Conservation (phyloP, 2,797 vertebrate species). For the Pelobates cultripes region DNA sequence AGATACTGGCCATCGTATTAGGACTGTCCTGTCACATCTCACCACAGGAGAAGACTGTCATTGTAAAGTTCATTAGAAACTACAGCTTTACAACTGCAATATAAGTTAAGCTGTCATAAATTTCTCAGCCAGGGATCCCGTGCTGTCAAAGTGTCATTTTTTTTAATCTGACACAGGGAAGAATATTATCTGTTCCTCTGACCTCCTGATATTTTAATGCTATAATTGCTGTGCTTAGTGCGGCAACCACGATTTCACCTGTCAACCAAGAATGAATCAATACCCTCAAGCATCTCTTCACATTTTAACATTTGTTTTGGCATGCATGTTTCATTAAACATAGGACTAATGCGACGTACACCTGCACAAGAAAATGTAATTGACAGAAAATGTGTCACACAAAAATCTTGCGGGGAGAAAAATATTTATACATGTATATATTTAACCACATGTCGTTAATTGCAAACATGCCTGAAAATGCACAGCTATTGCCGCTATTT, state of each 20-base stretch:
- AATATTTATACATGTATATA: background rate
- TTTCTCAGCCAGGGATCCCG: slow-evolving; percentile 77
- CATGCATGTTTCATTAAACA: slow-evolving; percentile 61
- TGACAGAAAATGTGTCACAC: slow-evolving; percentile 12
- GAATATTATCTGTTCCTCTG: slow-evolving; percentile 88
- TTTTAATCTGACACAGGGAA: slow-evolving; percentile 83
- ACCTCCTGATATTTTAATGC: slow-evolving; percentile 93
- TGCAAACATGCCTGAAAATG: too few species aligned
- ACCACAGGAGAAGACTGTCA: slow-evolving; percentile 85
- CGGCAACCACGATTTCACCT: slow-evolving; percentile 82
- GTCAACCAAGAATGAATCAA: slow-evolving; percentile 88
- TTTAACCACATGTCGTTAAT: background rate
- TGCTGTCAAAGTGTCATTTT: slow-evolving; percentile 82
- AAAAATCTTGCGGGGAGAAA: slow-evolving; percentile 6
- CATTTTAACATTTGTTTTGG: slow-evolving; percentile 70
- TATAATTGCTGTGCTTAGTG: slow-evolving; percentile 88
- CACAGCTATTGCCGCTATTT: too few species aligned
- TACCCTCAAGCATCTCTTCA: slow-evolving; percentile 77
- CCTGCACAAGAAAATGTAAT: slow-evolving; percentile 37
- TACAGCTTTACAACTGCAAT: slow-evolving; percentile 84
- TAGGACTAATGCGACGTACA: slow-evolving; percentile 20
- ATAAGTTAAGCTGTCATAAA: slow-evolving; percentile 88
- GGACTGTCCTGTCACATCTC: slow-evolving; percentile 89
- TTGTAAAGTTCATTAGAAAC: slow-evolving; percentile 81
- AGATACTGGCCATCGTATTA: slow-evolving; percentile 79